These are phyloP conservation scores for Nematolebias whitei DNA, from an alignment of 2,113 vertebrate genomes.

Conservation along the genomic window DNA sequence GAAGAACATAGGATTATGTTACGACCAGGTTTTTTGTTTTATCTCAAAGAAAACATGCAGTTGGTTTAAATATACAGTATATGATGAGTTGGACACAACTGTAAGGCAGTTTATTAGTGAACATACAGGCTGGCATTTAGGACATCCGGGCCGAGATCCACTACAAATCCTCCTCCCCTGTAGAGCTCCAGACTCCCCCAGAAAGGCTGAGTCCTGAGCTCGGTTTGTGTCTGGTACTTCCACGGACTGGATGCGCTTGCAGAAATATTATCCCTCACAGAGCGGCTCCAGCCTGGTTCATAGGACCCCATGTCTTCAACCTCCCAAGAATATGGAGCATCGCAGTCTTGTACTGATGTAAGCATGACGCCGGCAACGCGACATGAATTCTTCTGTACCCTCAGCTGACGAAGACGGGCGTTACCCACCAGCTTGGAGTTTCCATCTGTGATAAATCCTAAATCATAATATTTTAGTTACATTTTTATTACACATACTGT, in stretches of 20 bases:
- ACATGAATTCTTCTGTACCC: slow-evolving; percentile 83
- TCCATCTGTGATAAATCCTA: slow-evolving; percentile 94
- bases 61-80: no score
- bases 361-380: slow-evolving; percentile 64
- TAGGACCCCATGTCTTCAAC: slow-evolving; percentile 85
- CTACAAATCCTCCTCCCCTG: slow-evolving; percentile 87
- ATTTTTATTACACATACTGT: neutral
- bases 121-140: slow-evolving; percentile 79
- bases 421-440: slow-evolving; percentile 90
- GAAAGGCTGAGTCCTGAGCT: slow-evolving; percentile 71
- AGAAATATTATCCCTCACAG: slow-evolving; percentile 40
- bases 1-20: neutral
- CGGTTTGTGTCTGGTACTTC: slow-evolving; percentile 85
- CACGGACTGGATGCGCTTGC: slow-evolving; percentile 72
- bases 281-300: slow-evolving; percentile 82
- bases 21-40: no score
- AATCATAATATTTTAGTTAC: slow-evolving; percentile 12
- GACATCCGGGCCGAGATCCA: slow-evolving; percentile 82
- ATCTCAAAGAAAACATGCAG: no score
- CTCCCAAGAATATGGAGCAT: slow-evolving; percentile 82
- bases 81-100: no score
- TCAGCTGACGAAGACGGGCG: slow-evolving; percentile 87
- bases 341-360: slow-evolving; percentile 70
- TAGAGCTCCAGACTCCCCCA: slow-evolving; percentile 86
- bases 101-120: neutral